Evolutionary conservation across 2,888 invertebrate genomes (phyloP).

Genomic region (Scaptomyza flava): DNA sequence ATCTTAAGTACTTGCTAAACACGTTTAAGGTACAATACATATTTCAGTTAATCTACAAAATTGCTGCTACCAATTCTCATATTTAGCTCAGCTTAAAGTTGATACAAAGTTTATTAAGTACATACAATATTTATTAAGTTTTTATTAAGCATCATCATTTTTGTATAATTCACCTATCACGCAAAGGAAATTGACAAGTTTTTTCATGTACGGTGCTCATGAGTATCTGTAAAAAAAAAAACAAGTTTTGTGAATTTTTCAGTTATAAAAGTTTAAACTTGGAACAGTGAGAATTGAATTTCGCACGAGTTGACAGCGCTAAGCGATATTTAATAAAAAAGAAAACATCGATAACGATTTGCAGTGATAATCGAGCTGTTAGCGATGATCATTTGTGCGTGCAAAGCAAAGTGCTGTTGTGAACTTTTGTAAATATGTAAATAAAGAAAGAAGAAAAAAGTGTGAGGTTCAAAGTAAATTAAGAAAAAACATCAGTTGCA

Average conservation of each 20-base stretch:
- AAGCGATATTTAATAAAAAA: background rate
- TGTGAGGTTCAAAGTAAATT: background rate
- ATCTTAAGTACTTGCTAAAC: slow-evolving; percentile 70
- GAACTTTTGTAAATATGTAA: too few relatives aligned
- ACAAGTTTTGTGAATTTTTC: background rate
- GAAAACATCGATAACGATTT: slow-evolving; percentile 11
- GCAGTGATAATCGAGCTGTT: slow-evolving; percentile 11
- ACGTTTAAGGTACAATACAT: slow-evolving; percentile 77
- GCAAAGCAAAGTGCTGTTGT: slow-evolving; percentile 1
- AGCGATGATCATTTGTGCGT: slow-evolving; percentile 7
- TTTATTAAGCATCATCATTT: slow-evolving; percentile 51
- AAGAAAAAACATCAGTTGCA: background rate
- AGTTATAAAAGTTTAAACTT: slow-evolving; percentile 2
- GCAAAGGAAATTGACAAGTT: slow-evolving; percentile 85
- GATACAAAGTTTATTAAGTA: slow-evolving; percentile 77
- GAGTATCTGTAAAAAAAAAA: slow-evolving; percentile 87
- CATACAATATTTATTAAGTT: slow-evolving; percentile 59
- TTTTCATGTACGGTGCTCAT: slow-evolving; percentile 90
- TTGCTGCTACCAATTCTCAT: slow-evolving; percentile 72
- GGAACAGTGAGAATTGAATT: background rate
- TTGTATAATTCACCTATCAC: slow-evolving; percentile 84
- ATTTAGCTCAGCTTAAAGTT: slow-evolving; percentile 79
- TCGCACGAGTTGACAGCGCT: slow-evolving; percentile 11
- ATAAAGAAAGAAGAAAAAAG: too few relatives aligned
- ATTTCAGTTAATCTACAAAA: slow-evolving; percentile 77